phyloP scores from a whole-genome alignment of 2,113 vertebrate species.

The Eulemur macaco region DNA sequence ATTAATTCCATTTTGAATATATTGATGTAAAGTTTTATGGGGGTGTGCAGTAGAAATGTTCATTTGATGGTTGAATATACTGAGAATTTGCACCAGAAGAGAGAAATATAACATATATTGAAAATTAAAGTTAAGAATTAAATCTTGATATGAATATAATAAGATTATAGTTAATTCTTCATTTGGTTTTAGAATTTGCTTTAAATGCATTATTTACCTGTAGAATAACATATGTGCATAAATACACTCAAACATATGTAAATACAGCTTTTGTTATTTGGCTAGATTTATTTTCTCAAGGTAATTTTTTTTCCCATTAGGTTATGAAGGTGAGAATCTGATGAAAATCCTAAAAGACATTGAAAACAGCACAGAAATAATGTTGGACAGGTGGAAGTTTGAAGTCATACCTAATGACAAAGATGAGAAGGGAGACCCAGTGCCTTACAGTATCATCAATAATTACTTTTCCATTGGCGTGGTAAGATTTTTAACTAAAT shows the following conservation, averaged over 20 bases:
- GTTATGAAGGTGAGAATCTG: conserved; percentile 96
- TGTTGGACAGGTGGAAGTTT: conserved; percentile 89
- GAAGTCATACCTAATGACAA: conserved; percentile 92
- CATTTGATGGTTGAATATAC: not conserved
- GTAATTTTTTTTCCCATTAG: conserved; percentile 77
- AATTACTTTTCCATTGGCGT: conserved; percentile 97
- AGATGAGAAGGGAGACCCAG: conserved; percentile 94
- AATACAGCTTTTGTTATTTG: not conserved
- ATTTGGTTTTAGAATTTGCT: not conserved
- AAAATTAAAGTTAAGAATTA: not conserved
- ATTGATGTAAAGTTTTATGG: not conserved
- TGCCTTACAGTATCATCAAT: conserved; percentile 97
- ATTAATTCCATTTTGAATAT: not conserved
- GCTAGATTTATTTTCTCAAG: not conserved
- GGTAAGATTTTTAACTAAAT: conserved; percentile 84
- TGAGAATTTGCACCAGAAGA: not conserved
- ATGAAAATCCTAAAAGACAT: conserved; percentile 96
- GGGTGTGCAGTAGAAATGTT: not conserved
- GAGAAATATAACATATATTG: not conserved
- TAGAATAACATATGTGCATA: not conserved
- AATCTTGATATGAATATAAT: not conserved
- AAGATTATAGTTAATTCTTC: not conserved
- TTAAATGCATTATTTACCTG: not conserved
- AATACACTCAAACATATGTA: not conserved
- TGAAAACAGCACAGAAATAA: conserved; percentile 93